Evolutionary conservation across 2,113 vertebrate genomes (phyloP).

Genomic region (Pampusana beccarii): DNA sequence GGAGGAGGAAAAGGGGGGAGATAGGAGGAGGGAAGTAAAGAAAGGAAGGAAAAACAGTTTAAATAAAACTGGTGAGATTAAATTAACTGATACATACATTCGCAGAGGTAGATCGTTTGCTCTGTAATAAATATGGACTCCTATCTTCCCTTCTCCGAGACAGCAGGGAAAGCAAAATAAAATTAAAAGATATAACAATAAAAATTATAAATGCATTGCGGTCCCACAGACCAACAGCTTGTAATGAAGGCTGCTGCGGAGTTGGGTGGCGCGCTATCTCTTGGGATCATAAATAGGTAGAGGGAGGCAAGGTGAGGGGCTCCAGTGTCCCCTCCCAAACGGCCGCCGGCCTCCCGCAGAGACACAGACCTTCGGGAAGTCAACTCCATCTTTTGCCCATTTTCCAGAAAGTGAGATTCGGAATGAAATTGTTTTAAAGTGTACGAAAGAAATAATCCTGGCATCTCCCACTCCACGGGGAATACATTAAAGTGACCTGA

Average conservation of each 20-base stretch:
- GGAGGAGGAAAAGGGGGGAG: not conserved
- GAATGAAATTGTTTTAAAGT: not conserved
- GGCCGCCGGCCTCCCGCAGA: rapidly evolving
- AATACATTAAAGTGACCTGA: rapidly evolving
- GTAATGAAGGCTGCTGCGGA: slow-evolving; percentile 19
- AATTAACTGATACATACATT: slow-evolving; percentile 87
- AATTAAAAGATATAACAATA: slow-evolving; percentile 88
- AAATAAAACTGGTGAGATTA: slow-evolving; percentile 83
- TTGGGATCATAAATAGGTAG: not conserved
- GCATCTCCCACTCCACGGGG: rapidly evolving
- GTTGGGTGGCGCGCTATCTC: not conserved
- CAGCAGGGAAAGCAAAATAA: slow-evolving; percentile 81
- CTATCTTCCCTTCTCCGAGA: slow-evolving; percentile 75
- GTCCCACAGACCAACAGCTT: slow-evolving; percentile 24
- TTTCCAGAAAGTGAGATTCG: rapidly evolving
- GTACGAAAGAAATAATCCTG: not conserved
- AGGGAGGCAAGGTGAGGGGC: not conserved
- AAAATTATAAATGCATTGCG: slow-evolving; percentile 83
- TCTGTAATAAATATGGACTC: slow-evolving; percentile 80
- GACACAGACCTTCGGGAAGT: rapidly evolving
- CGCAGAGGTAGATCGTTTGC: slow-evolving; percentile 76
- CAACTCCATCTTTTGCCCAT: rapidly evolving
- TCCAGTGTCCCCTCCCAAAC: not conserved
- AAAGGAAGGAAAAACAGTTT: slow-evolving; percentile 78
- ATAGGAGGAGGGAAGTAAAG: slow-evolving; percentile 8